These are phyloP conservation scores for Baccha elongata DNA, from an alignment of 2,888 invertebrate genomes.

Conservation along the genomic window DNA sequence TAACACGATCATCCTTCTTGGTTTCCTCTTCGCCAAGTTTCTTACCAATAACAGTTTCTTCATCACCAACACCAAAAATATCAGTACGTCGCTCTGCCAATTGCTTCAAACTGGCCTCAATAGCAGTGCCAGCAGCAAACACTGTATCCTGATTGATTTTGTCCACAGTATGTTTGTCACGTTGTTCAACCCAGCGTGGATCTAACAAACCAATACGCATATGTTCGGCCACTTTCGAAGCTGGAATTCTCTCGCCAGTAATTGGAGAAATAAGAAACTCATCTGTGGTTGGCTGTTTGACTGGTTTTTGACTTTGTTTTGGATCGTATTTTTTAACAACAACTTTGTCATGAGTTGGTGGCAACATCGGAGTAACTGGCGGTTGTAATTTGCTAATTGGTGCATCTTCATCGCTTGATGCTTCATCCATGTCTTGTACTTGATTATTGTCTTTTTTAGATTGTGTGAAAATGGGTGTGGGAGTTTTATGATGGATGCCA, in stretches of 20 bases:
- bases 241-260: conserved; percentile 98
- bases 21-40: conserved; percentile 96
- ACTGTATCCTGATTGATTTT: conserved; percentile 93
- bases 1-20: conserved; percentile 93
- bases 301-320: conserved; percentile 87
- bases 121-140: conserved; percentile 88
- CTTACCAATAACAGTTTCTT: conserved; percentile 99
- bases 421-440: conserved; percentile 97
- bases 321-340: conserved; percentile 99
- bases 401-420: conserved; percentile 89
- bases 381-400: conserved; percentile 80
- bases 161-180: conserved; percentile 96
- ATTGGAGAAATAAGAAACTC: conserved; percentile 98
- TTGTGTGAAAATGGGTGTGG: conserved; percentile 80
- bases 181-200: conserved; percentile 98
- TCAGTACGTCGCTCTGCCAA: conserved; percentile 99
- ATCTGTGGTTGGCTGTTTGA: conserved; percentile 87
- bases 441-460: conserved; percentile 84
- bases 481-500: conserved; percentile 81
- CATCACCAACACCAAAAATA: conserved; percentile 99
- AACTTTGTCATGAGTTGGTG: conserved; percentile 95
- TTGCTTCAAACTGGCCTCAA: conserved; percentile 96
- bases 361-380: conserved; percentile 86
- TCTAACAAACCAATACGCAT: conserved; percentile 98
- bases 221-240: conserved; percentile 98